Evolutionary conservation across 2,888 invertebrate genomes (phyloP), one percentile per base, ranked within the genome.

Genomic region (Lithosia quadra): DNA sequence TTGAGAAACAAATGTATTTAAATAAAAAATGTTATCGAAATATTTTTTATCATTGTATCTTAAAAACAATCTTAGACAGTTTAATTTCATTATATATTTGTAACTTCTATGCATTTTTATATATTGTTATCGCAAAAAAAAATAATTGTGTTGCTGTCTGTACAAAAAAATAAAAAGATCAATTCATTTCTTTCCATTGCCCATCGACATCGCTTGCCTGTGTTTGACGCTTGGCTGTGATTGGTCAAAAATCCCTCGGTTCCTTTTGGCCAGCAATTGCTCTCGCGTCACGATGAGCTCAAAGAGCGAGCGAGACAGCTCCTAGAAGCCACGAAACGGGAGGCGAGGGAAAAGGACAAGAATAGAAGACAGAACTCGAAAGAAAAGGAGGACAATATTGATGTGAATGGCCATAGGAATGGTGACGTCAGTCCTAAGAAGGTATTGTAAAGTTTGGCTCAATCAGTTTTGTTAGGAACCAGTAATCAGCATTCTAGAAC

Each of bases 291-390:
- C 87, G 97, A 97, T 83, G 98, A 98, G 93, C 95, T 98, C 82
- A 97, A 97, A 90, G 98, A 98, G 95, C 95, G 97, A 92, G 98
- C 98, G 80, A 96, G 97, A 89, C 96, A 97, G 89, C 95, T 98
- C 89, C 95, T 98, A 80, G 98, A 98, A 86, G 97, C 97, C 81
- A 97, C 98, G 22, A 96, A 97, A 89, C 92, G 96, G 65, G 97
- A 97, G 80, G 96, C 96, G 83, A 92, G 94, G 68, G 95, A 94
- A 74, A 94, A 92, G 80, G 93, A 92, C 22, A 70, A 33, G 53
- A 70, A 56, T 65, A 92, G 84, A 79, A 87, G 87, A 43, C 92
- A 92, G 79, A 90, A 77, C 65, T 88, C 87, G 7, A 92, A 91
- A 71, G 93, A 93, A 63, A 89, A 88, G 65, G 95, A 96, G 90